Evolutionary conservation across 2,888 invertebrate genomes (phyloP), one percentile per base, ranked within the genome.

Genomic region (Leucophenga montana): DNA sequence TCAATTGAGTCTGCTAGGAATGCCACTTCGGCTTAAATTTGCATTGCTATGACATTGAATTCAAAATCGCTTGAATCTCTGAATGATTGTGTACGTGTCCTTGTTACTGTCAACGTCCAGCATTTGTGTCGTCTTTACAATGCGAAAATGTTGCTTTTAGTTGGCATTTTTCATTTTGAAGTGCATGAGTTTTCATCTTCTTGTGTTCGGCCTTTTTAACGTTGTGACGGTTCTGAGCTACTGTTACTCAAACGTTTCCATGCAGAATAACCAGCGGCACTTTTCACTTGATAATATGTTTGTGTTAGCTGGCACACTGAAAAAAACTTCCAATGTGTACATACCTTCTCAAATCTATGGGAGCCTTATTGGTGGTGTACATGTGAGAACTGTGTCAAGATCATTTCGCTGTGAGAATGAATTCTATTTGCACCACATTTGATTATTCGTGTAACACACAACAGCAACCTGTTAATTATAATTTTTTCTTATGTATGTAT

Each of bases 301-400:
- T 22, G 56, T 11, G 11, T 39, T n/a, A 50, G 18, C 14, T 56
- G 6, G 22, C 3, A 56, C 22, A 22, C 56, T 14, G 11, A 22
- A 22, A 14, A 9, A 22, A 13, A 54, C 16, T 20, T 54, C n/a
- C 8, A 16, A 9, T 53, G 53, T 53, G n/a, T 53, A 9, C 9
- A 20, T 56, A 13, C 13, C 11, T 54, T 20, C 9, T 54, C 20
- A 20, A 11, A 54, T 20, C 20, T 20, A 54, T 18, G 3, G 5
- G 18, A 18, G 54, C 33, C n/a, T n/a, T n/a, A n/a, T n/a, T 2
- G 27, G 27, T 4, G 18, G 16, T 18, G 3, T 18, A 54, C 54
- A 54, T 54, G 54, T 57, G 57, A 57, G 57, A 57, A 57, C 57
- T 57, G 27, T 57, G 57, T 57, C 57, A 57, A 57, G 57, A 57